A percentile compares a stretch with the other conserved stretches of the same genome.
Conservation (phyloP, 37 sponge, comb jelly and placozoan species). For the Amphimedon queenslandica region DNA sequence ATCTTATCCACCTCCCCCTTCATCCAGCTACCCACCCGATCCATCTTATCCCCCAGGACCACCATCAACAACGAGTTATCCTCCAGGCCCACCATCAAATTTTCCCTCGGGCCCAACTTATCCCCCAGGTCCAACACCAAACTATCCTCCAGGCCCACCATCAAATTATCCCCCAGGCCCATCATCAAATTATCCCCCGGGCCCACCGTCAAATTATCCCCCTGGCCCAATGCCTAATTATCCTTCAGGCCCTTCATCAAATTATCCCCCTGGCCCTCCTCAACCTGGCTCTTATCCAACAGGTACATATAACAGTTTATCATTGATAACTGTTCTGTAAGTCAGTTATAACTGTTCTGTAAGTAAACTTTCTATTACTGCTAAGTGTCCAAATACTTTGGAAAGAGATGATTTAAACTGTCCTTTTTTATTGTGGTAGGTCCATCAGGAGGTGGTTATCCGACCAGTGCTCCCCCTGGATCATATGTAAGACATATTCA, state of each 20-base stretch:
- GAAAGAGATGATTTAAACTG: no score
- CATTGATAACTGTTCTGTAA: no score
- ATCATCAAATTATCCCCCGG: slow-evolving; percentile 17
- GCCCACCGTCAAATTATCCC: background rate
- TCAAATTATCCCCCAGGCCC: background rate
- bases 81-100: background rate
- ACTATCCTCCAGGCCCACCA: background rate
- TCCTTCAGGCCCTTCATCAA: slow-evolving; percentile 10
- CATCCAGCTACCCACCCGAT: background rate
- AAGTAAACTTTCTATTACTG: no score
- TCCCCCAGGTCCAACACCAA: background rate
- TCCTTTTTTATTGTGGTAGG: no score
- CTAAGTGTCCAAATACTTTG: no score
- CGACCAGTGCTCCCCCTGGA: no score
- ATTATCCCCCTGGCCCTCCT: slow-evolving; percentile 11
- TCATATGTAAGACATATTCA: no score
- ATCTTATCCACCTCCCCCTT: slow-evolving; percentile 7
- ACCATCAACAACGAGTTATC: slow-evolving; percentile 6
- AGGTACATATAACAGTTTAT: no score
- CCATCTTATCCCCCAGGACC: background rate
- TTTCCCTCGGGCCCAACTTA: no score
- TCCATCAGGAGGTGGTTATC: no score
- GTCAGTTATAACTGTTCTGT: no score
- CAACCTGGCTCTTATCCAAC: background rate
- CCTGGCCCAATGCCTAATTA: background rate